Conservation (phyloP, 2,888 invertebrate species). For the Xestia c-nigrum region DNA sequence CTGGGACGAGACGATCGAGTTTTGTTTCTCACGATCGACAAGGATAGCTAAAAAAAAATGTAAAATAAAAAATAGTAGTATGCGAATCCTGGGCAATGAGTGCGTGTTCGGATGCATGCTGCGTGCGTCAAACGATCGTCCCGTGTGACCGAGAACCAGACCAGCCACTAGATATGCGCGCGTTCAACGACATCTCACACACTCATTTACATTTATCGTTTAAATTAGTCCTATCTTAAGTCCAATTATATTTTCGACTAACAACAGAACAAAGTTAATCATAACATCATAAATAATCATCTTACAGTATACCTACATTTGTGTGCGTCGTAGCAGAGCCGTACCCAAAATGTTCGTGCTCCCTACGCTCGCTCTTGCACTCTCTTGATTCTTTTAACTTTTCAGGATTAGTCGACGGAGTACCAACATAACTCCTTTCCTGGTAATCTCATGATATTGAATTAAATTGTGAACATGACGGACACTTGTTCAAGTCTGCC, state of each 20-base stretch:
- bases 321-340: not conserved
- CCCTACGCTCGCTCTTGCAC: not conserved
- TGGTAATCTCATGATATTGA: not conserved
- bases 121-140: slow-evolving; percentile 75
- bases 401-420: not conserved
- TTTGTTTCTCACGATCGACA: slow-evolving; percentile 85
- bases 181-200: slow-evolving; percentile 65
- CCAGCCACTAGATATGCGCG: slow-evolving; percentile 66
- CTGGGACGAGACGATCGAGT: slow-evolving; percentile 75
- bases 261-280: not conserved
- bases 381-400: slow-evolving; percentile 1
- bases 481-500: not conserved
- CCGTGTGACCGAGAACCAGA: slow-evolving; percentile 83
- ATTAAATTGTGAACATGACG: not conserved
- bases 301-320: not conserved
- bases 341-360: not conserved
- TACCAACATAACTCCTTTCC: not conserved
- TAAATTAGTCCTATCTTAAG: slow-evolving; percentile 39
- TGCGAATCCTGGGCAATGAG: slow-evolving; percentile 79
- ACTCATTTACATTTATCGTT: slow-evolving; percentile 58
- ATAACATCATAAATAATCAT: not conserved
- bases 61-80: slow-evolving; percentile 80
- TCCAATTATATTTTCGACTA: slow-evolving; percentile 11
- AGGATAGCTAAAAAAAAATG: slow-evolving; percentile 75
- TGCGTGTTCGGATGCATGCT: slow-evolving; percentile 76